Evolutionary conservation across 2,113 vertebrate species (phyloP), one percentile per base, ranked within the genome.

Genomic region (Macheiramphus alcinus): DNA sequence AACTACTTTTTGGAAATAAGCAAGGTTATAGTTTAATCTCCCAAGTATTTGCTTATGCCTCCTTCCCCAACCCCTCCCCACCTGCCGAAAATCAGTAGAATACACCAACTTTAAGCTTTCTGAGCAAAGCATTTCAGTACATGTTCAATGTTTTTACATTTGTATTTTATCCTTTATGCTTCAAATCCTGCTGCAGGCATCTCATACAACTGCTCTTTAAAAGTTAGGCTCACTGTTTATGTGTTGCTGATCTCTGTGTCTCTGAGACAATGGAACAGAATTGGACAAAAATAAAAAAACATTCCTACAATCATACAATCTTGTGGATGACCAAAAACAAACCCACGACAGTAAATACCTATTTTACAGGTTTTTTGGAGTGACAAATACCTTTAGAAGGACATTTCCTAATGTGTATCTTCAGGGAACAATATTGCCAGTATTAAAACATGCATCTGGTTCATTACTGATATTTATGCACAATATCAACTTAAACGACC

Each of bases 401-500:
- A 92, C 16, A 59, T 84, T 92, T 92, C 65, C 31, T 53, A 53
- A 63, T 40, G 50, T 0, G 0, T 32, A 80, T 53, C 47, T 83
- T 94, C 45, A 80, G 25, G 7, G 32, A 94, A 81, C 21, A 31
- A 63, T 79, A 81, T 36, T 78, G 21, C 23, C 47, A 68, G 23
- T 59, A 48, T 45, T 92, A 92, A 96, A 96, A 88, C n/a, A 15
- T 84, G 40, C n/a, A 90, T 68, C 38, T 92, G 40, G 9, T 78
- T 92, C 15, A 66, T 95, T 83, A 85, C 27, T 59, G 92, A 11
- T 81, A 59, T 86, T 96, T 97, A 63, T 19, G 58, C 29, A 72
- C 38, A 68, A 38, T 75, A 92, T n/a, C 90, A 86, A 86, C 12
- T 95, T 45, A 78, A 93, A 76, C 1, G 34, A 68, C 50, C 2